phyloP scores from a whole-genome alignment of 1,140 invertebrate species.

The Scaptomyza montana region DNA sequence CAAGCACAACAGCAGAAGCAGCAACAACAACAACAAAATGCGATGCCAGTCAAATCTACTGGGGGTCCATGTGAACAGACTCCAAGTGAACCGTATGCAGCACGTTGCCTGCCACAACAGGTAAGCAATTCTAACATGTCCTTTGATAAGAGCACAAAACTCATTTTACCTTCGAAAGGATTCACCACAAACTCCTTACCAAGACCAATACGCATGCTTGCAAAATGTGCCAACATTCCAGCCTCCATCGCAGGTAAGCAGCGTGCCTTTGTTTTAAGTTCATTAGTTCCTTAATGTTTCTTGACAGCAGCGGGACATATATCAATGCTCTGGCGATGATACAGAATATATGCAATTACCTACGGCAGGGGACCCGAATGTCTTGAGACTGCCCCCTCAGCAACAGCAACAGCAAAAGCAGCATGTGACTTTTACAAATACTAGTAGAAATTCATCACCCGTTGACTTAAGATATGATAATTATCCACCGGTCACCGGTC shows the following conservation, averaged over 20 bases:
- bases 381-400: background rate
- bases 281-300: too few species aligned
- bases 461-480: background rate
- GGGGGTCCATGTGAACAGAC: background rate
- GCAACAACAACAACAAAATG: background rate
- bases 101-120: slow-evolving; percentile 12
- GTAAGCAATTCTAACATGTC: slow-evolving; percentile 1
- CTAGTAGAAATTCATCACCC: background rate
- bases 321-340: background rate
- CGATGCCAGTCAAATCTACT: background rate
- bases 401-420: background rate
- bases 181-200: background rate
- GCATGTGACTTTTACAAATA: background rate
- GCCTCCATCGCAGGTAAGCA: slow-evolving; percentile 6
- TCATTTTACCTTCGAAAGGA: background rate
- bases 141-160: background rate
- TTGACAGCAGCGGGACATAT: slow-evolving; percentile 18
- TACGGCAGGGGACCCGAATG: background rate
- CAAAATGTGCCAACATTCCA: background rate
- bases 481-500: background rate
- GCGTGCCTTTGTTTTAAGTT: background rate
- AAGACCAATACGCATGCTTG: background rate
- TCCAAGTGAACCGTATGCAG: background rate
- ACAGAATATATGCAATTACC: slow-evolving; percentile 34
- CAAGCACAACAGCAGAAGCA: background rate